Conservation (phyloP, 2,797 vertebrate species). For the Morelia viridis region DNA sequence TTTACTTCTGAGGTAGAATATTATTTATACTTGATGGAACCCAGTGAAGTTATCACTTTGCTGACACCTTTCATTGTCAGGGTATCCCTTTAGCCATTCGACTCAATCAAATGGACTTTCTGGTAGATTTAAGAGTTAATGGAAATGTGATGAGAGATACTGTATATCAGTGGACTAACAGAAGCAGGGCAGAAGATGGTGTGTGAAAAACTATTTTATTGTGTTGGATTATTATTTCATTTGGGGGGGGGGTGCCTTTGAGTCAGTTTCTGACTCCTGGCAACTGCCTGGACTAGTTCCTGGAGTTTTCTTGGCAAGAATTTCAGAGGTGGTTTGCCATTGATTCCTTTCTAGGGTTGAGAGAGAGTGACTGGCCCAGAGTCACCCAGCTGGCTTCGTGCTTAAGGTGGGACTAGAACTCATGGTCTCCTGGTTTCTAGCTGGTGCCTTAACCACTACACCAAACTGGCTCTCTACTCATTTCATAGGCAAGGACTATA, state of each 20-base stretch:
- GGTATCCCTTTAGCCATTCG: neutral
- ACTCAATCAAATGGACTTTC: conserved; percentile 4
- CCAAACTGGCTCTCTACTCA: too few species aligned
- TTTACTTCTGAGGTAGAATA: neutral
- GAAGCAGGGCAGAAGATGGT: neutral
- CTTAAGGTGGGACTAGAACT: too few species aligned
- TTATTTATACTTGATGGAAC: neutral
- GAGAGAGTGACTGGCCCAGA: neutral
- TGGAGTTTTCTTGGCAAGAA: neutral
- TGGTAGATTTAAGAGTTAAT: conserved; percentile 26
- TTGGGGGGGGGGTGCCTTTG: neutral
- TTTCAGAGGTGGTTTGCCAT: neutral
- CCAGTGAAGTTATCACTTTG: neutral
- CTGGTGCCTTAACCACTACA: too few species aligned
- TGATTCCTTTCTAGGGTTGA: neutral
- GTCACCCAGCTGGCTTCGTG: too few species aligned
- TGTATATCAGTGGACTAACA: conserved; percentile 2
- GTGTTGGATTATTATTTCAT: conserved; percentile 21
- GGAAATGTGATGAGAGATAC: conserved; percentile 3
- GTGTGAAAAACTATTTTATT: conserved; percentile 2
- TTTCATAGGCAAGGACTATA: neutral
- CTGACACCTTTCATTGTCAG: neutral
- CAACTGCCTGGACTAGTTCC: neutral
- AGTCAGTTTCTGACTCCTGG: neutral
- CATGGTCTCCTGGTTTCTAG: too few species aligned